These are phyloP conservation scores for Polymixis flavicincta DNA, from an alignment of 2,888 invertebrate species.

Conservation along the genomic window DNA sequence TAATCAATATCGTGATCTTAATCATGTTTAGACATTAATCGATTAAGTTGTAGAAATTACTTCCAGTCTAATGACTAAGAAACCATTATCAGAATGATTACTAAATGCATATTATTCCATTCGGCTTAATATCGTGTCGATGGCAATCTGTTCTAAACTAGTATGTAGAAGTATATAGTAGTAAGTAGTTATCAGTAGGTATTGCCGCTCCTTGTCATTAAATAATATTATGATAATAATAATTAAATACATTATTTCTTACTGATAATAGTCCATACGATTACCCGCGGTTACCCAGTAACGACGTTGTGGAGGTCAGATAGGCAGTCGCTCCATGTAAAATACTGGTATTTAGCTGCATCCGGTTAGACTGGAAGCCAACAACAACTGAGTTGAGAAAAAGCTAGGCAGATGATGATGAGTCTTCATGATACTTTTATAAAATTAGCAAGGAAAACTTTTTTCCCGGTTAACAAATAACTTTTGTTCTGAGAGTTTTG, in stretches of 20 bases:
- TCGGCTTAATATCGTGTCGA: background rate
- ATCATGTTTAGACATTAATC: background rate
- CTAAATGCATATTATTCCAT: background rate
- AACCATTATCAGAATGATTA: background rate
- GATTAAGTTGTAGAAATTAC: background rate
- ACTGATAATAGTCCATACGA: background rate
- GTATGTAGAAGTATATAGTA: no score
- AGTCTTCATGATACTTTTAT: background rate
- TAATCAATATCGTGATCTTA: background rate
- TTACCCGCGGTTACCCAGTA: no score
- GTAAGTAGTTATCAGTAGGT: background rate
- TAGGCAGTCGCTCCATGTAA: no score
- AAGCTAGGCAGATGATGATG: no score
- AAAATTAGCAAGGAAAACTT: no score
- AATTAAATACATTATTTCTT: background rate
- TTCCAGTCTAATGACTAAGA: background rate
- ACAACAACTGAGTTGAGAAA: no score
- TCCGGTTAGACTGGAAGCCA: no score
- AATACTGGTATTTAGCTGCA: no score
- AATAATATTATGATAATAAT: background rate
- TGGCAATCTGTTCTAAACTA: background rate
- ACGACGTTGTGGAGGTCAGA: no score
- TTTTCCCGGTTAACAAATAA: no score
- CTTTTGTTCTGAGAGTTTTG: conserved; percentile 4
- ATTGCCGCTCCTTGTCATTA: background rate